Percentiles rank a stretch among this genome's conserved stretches.
phyloP scores from a whole-genome alignment of 2,888 invertebrate genomes.

The Lobophora halterata region DNA sequence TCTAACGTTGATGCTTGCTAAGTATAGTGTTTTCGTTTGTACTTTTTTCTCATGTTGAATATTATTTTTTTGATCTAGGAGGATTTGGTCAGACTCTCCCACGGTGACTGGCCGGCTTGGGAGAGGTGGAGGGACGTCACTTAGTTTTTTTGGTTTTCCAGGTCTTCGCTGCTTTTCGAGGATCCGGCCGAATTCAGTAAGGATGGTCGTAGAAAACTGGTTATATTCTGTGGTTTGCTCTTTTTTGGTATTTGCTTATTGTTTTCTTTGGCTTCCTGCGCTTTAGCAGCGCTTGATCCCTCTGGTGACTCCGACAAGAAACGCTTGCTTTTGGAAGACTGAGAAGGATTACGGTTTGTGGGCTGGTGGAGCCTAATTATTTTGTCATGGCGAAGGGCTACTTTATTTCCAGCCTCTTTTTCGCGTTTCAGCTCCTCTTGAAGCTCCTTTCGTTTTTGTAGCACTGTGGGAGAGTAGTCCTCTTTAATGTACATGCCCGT shows the following conservation, averaged over 20 bases:
- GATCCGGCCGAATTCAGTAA: too few relatives aligned
- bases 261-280: neutral
- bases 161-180: too few relatives aligned
- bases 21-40: too few relatives aligned
- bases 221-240: neutral
- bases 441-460: conserved; percentile 10
- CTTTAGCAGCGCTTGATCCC: neutral
- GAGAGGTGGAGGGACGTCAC: neutral
- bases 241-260: neutral
- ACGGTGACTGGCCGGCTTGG: conserved; percentile 6
- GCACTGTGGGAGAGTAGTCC: conserved; percentile 5
- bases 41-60: too few relatives aligned
- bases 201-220: neutral
- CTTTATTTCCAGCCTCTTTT: neutral
- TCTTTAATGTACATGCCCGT: conserved; percentile 8
- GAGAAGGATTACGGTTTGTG: neutral
- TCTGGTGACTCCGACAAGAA: conserved; percentile 2
- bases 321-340: neutral
- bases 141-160: conserved; percentile 1
- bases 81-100: too few relatives aligned
- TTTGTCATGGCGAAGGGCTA: conserved; percentile 3
- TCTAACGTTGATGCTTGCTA: too few relatives aligned
- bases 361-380: neutral
- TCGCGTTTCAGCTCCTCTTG: conserved; percentile 5
- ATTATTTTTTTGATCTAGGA: too few relatives aligned